Evolutionary conservation across 2,888 invertebrate species (phyloP), one percentile per base, ranked within the genome.

Genomic region (Ormyrus nitidulus): DNA sequence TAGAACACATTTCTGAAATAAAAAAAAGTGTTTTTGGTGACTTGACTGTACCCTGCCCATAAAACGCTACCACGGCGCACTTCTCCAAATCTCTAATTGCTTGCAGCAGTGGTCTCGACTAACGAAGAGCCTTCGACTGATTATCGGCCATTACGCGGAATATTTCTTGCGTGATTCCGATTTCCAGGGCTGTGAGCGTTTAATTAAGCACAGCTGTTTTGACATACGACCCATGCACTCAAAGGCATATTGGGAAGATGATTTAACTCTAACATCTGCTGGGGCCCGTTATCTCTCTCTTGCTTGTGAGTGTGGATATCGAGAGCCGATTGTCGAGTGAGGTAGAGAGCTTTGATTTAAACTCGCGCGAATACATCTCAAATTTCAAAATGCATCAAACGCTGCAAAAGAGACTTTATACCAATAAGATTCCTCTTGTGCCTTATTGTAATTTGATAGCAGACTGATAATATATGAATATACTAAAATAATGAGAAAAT

Each of bases 161-260:
- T 59, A 72, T 72, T 78, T 59, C 72, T 71, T 59, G 58, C 58
- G n/a, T 13, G 19, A 19, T 11, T 58, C 19, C 69, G 48, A 46
- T 65, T 46, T 51, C 13, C 3, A 9, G 49, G 13, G 34, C 44
- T 83, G 84, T 81, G 77, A 81, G 83, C 85, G 84, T 87, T 88
- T 86, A 88, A 88, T 88, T 88, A 88, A 87, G 85, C 86, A 83
- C 86, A 88, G 88, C 86, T 88, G 86, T 87, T 88, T 88, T 88
- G 86, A 87, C 86, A 85, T 83, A 82, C 85, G 84, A 84, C 83
- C 83, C 81, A 86, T 85, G 85, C 85, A 83, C 83, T 87, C 87
- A 86, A 87, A 85, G 84, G 84, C 84, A 84, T 64, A 70, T 72
- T 68, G 73, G 53, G 48, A 34, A 74, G 53, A 69, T 79, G 74